Percentiles rank a stretch among this genome's conserved stretches.
Conservation (phyloP, 2,797 vertebrate genomes). For the Miichthys miiuy region DNA sequence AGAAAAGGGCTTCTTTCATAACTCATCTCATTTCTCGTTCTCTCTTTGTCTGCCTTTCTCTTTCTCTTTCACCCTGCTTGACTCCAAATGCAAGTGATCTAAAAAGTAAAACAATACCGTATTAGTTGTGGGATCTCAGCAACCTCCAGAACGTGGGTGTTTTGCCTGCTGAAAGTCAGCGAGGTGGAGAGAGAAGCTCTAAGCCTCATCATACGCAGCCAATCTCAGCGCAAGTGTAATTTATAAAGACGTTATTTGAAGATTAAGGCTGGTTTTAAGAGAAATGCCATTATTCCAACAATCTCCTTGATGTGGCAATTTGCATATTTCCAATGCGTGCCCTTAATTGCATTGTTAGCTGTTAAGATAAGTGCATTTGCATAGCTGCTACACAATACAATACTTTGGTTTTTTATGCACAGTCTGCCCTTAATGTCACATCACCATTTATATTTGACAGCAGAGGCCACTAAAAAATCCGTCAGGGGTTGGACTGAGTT, state of each 20-base stretch:
- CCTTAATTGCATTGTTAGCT: slow-evolving; percentile 26
- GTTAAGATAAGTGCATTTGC: slow-evolving; percentile 35
- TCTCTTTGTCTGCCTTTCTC: slow-evolving; percentile 24
- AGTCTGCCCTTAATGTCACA: slow-evolving; percentile 41
- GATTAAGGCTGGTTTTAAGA: slow-evolving; percentile 40
- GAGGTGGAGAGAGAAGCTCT: slow-evolving; percentile 45
- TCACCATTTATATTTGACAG: slow-evolving; percentile 50
- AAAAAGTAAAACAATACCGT: slow-evolving; percentile 52
- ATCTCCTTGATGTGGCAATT: slow-evolving; percentile 31
- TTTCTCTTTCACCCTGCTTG: slow-evolving; percentile 43
- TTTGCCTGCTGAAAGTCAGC: slow-evolving; percentile 46
- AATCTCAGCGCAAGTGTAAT: slow-evolving; percentile 44
- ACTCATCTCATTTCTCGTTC: slow-evolving; percentile 38
- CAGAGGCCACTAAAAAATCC: slow-evolving; percentile 31
- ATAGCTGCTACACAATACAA: slow-evolving; percentile 8
- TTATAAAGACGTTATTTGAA: slow-evolving; percentile 40
- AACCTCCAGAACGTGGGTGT: slow-evolving; percentile 49
- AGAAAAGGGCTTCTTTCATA: slow-evolving; percentile 61
- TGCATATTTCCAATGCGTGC: slow-evolving; percentile 16
- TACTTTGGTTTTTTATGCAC: slow-evolving; percentile 26
- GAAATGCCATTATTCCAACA: slow-evolving; percentile 43
- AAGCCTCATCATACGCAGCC: slow-evolving; percentile 23
- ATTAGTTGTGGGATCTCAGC: slow-evolving; percentile 46
- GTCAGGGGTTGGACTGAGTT: slow-evolving; percentile 47
- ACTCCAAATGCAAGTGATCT: slow-evolving; percentile 63